phyloP scores from a whole-genome alignment of 2,797 vertebrate species.

The Sebastes cheni region DNA sequence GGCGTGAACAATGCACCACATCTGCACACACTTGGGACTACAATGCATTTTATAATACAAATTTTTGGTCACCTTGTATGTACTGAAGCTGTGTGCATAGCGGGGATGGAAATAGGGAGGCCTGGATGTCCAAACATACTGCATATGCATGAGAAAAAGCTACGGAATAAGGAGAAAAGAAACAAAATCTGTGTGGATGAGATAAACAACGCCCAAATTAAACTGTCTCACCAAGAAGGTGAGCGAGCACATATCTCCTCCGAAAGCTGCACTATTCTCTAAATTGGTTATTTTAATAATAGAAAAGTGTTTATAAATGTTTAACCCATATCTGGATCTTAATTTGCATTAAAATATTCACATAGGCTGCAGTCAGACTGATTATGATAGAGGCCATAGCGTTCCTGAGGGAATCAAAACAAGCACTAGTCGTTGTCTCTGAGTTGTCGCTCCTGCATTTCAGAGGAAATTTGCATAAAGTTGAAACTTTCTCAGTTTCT shows the following conservation, averaged over 20 bases:
- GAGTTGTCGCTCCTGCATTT: not conserved
- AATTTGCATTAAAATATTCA: not conserved
- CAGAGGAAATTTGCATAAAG: not conserved
- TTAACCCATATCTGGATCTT: not conserved
- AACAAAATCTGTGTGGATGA: not conserved
- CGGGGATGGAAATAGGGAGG: not conserved
- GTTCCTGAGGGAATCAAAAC: not conserved
- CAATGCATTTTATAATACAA: not conserved
- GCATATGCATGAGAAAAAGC: not conserved
- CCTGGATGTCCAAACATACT: not conserved
- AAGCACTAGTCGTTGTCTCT: not conserved
- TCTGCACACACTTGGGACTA: not conserved
- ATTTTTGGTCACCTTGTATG: not conserved
- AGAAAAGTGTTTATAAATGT: not conserved
- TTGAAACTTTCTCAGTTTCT: not conserved
- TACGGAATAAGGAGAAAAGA: not conserved
- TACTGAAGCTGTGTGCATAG: not conserved
- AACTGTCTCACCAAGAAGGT: not conserved
- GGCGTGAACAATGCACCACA: not conserved
- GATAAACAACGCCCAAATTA: conserved; percentile 4
- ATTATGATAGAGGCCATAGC: not conserved
- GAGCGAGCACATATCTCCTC: not conserved
- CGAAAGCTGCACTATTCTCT: not conserved
- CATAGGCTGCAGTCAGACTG: not conserved
- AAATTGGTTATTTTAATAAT: not conserved